These are phyloP conservation scores for Pammene fasciana DNA, from an alignment of 2,888 invertebrate genomes.

Conservation along the genomic window DNA sequence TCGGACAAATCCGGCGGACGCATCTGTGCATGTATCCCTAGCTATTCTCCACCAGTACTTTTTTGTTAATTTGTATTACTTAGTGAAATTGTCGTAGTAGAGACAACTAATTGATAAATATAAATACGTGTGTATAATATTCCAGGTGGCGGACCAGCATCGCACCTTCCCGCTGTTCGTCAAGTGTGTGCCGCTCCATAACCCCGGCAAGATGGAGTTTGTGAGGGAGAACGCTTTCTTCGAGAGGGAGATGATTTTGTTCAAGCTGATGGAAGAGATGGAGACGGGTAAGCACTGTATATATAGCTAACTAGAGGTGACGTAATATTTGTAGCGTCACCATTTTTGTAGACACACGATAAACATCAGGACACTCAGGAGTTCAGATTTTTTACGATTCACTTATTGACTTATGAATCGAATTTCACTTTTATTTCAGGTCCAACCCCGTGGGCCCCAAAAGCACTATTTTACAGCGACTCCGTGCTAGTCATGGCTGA, in stretches of 20 bases:
- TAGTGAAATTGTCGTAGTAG: too few relatives aligned
- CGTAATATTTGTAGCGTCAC: too few relatives aligned
- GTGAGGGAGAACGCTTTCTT: constrained; percentile 59
- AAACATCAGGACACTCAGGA: too few relatives aligned
- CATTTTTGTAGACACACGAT: too few relatives aligned
- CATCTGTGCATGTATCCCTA: too few relatives aligned
- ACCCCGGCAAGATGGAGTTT: constrained; percentile 64
- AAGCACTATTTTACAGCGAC: constrained; percentile 61
- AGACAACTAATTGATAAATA: too few relatives aligned
- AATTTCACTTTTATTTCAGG: constrained; percentile 48
- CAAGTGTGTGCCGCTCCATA: constrained; percentile 61
- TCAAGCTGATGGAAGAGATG: constrained; percentile 61
- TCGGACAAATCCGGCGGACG: too few relatives aligned
- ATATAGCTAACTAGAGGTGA: neutral
- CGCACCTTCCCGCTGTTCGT: constrained; percentile 60
- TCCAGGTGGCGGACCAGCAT: constrained; percentile 42
- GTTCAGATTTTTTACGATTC: too few relatives aligned
- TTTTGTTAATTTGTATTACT: too few relatives aligned
- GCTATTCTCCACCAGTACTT: too few relatives aligned
- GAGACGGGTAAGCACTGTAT: neutral
- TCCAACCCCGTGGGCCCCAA: constrained; percentile 59
- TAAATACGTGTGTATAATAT: constrained; percentile 36
- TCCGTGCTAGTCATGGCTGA: constrained; percentile 69
- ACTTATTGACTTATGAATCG: neutral
- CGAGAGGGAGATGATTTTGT: constrained; percentile 62